Evolutionary conservation across 2,797 vertebrate species (phyloP), one percentile per base, ranked within the genome.

Genomic region (Enteromius radiatus): DNA sequence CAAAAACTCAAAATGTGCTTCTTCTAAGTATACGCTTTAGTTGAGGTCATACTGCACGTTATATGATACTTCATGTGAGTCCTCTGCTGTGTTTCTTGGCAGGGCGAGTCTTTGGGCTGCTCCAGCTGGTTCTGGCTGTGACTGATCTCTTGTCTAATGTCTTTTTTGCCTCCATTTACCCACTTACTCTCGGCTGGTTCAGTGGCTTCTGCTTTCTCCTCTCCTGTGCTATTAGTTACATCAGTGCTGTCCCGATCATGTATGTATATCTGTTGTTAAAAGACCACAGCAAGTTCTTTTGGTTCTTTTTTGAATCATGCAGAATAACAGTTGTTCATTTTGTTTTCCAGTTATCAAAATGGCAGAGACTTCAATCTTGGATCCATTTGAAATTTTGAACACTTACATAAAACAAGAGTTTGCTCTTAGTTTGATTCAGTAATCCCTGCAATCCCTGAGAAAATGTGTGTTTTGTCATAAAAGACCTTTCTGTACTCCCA

Each of bases 151-250:
- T 91, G 19, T 88, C 90, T 36, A 84, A 77, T 0, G 67, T 89
- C 33, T 12, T 90, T 70, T 91, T 90, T 83, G 85, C 86, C 74
- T 87, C 79, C 49, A 69, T 91, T 77, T 91, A 91, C 76, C 89
- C 89, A n/a, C 84, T 85, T 43, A 89, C 88, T 31, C 89, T 91
- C 12, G 15, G 77, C 38, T 87, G 86, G 82, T 84, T 56, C 74
- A 88, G 87, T 21, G 88, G 90, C 64, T 78, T 89, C 52, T 85
- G 86, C 43, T 90, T 91, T 65, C 83, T 91, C 45, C 82, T 90
- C 49, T 90, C 90, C 17, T 85, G 89, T 36, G 76, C 74, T 28
- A 80, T 91, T 69, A 89, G 89, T 74, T 90, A 90, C 76, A 81
- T 87, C 78, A 89, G 89, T 21, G 84, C 78, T 11, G 11, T 87